Conservation (phyloP, 2,113 vertebrate genomes). For the Myocastor coypus region DNA sequence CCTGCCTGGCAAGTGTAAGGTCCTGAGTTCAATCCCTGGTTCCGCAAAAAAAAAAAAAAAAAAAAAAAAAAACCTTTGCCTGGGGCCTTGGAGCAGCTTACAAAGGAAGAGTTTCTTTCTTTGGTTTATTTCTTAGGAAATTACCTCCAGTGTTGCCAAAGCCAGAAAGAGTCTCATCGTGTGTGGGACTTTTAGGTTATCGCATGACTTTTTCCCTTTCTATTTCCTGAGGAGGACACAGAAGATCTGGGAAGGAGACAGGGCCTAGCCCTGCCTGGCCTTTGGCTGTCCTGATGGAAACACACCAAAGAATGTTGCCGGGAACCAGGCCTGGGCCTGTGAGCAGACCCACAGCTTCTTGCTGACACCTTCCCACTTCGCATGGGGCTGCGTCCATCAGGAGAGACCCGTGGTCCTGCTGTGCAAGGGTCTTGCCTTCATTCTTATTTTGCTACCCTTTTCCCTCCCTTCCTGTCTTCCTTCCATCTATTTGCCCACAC, state of each 20-base stretch:
- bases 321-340: not conserved
- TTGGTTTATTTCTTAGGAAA: slow-evolving; percentile 49
- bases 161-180: slow-evolving; percentile 29
- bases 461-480: not conserved
- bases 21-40: too few relatives aligned
- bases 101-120: slow-evolving; percentile 29
- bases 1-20: too few relatives aligned
- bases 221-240: slow-evolving; percentile 53
- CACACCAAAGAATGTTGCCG: not conserved
- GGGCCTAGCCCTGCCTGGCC: not conserved
- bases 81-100: slow-evolving; percentile 29
- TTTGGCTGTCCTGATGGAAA: not conserved
- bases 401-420: not conserved
- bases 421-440: not conserved
- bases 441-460: not conserved
- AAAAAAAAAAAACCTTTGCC: slow-evolving; percentile 55
- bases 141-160: slow-evolving; percentile 54
- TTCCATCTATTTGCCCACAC: not conserved
- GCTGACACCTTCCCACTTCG: not conserved
- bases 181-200: slow-evolving; percentile 34
- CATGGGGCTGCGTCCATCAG: not conserved
- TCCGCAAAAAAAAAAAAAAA: too few relatives aligned
- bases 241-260: not conserved
- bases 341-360: not conserved
- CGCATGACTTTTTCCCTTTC: not conserved